These are phyloP conservation scores for Gryllus bimaculatus DNA, from an alignment of 1,140 invertebrate genomes.

Conservation along the genomic window DNA sequence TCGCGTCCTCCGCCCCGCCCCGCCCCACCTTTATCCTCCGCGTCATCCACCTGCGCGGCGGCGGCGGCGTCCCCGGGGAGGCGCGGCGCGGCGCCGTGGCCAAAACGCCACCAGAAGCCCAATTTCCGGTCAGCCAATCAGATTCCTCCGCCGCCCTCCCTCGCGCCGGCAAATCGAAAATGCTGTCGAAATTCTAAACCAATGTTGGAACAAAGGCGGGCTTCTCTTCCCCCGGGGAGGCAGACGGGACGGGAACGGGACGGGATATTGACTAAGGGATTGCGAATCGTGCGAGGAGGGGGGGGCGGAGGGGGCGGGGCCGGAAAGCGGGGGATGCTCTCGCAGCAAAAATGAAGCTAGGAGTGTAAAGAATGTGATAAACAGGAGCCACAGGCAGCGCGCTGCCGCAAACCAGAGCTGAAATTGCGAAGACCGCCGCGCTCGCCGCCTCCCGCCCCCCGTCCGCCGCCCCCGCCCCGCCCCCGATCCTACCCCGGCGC, in stretches of 20 bases:
- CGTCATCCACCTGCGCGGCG: neutral
- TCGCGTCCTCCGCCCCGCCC: too few species aligned
- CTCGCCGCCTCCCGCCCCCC: too few species aligned
- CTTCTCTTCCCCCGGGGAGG: neutral
- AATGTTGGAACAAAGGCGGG: neutral
- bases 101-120: neutral
- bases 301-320: too few species aligned
- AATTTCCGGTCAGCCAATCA: neutral
- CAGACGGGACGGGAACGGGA: neutral
- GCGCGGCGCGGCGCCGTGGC: too few species aligned
- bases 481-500: too few species aligned
- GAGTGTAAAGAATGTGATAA: conserved; percentile 5
- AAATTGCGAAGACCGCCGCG: neutral
- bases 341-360: neutral
- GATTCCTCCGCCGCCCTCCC: neutral
- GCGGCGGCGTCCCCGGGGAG: neutral
- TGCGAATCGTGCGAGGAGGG: neutral
- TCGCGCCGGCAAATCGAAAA: neutral
- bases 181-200: conserved; percentile 4
- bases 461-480: neutral
- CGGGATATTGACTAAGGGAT: neutral
- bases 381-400: neutral
- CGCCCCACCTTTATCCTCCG: neutral
- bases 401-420: neutral
- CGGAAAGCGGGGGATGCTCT: too few species aligned